These are phyloP conservation scores for Eupleurogrammus muticus DNA, from an alignment of 2,797 vertebrate species.

Conservation along the genomic window DNA sequence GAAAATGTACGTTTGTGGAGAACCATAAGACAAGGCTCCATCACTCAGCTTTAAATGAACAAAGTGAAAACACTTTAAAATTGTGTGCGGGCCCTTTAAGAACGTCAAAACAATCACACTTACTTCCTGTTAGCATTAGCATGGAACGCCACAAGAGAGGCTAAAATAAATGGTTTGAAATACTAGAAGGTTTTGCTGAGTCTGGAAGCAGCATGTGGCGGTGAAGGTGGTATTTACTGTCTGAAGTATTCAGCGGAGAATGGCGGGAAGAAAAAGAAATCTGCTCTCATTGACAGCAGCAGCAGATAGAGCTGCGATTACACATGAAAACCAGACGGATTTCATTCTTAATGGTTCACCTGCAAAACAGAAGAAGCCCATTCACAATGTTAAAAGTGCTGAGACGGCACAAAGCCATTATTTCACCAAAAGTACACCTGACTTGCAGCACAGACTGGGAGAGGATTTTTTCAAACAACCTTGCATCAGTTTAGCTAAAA, in stretches of 20 bases:
- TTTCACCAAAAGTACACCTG: conserved; percentile 63
- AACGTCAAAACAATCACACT: conserved; percentile 42
- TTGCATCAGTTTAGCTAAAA: conserved; percentile 88
- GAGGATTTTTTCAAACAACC: conserved; percentile 89
- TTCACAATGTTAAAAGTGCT: not conserved
- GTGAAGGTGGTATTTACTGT: not conserved
- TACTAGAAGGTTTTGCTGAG: not conserved
- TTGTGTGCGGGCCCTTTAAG: conserved; percentile 72
- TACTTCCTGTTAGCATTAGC: conserved; percentile 42
- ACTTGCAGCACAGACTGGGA: conserved; percentile 71
- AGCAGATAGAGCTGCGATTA: conserved; percentile 2
- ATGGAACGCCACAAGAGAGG: not conserved
- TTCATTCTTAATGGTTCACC: not conserved
- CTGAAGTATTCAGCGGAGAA: not conserved
- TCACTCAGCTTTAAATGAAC: not conserved
- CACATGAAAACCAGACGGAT: not conserved
- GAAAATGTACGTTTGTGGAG: not conserved
- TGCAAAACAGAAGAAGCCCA: not conserved
- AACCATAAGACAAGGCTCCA: not conserved
- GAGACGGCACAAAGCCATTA: conserved; percentile 79
- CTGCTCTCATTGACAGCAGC: not conserved
- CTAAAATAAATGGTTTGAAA: not conserved
- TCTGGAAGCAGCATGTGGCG: not conserved
- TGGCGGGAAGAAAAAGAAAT: conserved; percentile 79
- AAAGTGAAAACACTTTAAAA: conserved; percentile 2